Evolutionary conservation across 2,888 invertebrate genomes (phyloP).

Genomic region (Cephus nigrinus): DNA sequence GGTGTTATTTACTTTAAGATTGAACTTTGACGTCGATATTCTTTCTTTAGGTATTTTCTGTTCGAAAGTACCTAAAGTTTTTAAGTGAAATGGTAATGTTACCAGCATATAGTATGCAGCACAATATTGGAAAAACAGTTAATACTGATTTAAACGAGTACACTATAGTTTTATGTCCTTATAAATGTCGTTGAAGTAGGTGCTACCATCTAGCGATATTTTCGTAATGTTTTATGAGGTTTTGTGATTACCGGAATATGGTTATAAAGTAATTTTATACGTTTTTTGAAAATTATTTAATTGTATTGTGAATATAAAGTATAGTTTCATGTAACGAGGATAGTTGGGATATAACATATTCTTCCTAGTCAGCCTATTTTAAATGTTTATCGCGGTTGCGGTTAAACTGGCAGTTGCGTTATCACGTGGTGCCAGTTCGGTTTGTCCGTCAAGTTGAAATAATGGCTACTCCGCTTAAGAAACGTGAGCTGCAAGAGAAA

Average conservation of each 20-base stretch:
- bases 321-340: not conserved
- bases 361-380: not conserved
- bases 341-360: not conserved
- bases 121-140: not conserved
- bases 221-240: not conserved
- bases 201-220: not conserved
- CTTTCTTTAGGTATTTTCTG: not conserved
- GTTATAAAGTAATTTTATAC: not conserved
- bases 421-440: constrained; percentile 20
- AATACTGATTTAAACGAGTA: not conserved
- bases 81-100: not conserved
- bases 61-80: not conserved
- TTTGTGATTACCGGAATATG: not conserved
- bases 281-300: not conserved
- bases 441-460: constrained; percentile 19
- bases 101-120: not conserved
- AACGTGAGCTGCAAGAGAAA: constrained; percentile 50
- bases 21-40: not conserved
- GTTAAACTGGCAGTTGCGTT: not conserved
- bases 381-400: not conserved
- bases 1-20: not conserved
- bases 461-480: constrained; percentile 62
- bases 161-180: not conserved
- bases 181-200: not conserved
- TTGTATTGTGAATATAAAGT: not conserved